Evolutionary conservation across 2,797 vertebrate genomes (phyloP).

Genomic region (Chaenodraco wilsoni): DNA sequence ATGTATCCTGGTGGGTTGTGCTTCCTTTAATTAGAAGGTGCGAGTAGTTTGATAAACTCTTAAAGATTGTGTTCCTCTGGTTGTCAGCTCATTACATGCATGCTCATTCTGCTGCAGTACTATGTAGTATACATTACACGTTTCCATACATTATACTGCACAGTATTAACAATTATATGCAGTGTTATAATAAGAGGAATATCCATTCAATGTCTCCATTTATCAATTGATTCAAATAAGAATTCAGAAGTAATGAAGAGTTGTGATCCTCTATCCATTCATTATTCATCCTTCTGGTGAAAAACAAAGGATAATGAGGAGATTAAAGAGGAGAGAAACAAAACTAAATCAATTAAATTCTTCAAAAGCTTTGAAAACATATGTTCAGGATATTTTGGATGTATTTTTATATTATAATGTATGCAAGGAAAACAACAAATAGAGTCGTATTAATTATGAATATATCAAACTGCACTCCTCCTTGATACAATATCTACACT

Average conservation of each 20-base stretch:
- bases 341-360: conserved; percentile 49
- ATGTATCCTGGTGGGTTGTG: conserved; percentile 83
- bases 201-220: conserved; percentile 31
- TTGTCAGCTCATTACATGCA: conserved; percentile 76
- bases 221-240: conserved; percentile 59
- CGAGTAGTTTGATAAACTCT: conserved; percentile 85
- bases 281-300: conserved; percentile 74
- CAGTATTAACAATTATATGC: conserved; percentile 28
- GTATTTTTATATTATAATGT: conserved; percentile 4
- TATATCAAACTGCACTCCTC: background rate
- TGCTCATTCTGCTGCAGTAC: conserved; percentile 51
- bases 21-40: conserved; percentile 83
- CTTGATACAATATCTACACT: background rate
- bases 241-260: conserved; percentile 59
- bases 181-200: conserved; percentile 26
- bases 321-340: conserved; percentile 61
- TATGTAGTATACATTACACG: conserved; percentile 18
- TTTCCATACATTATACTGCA: conserved; percentile 32
- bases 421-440: conserved; percentile 19
- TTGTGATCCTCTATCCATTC: conserved; percentile 57
- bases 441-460: conserved; percentile 15
- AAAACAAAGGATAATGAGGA: conserved; percentile 71
- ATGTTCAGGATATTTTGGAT: conserved; percentile 34
- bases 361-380: conserved; percentile 41
- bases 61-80: conserved; percentile 70